These are phyloP conservation scores for Sylvia atricapilla DNA, from an alignment of 2,113 vertebrate species.

Conservation along the genomic window DNA sequence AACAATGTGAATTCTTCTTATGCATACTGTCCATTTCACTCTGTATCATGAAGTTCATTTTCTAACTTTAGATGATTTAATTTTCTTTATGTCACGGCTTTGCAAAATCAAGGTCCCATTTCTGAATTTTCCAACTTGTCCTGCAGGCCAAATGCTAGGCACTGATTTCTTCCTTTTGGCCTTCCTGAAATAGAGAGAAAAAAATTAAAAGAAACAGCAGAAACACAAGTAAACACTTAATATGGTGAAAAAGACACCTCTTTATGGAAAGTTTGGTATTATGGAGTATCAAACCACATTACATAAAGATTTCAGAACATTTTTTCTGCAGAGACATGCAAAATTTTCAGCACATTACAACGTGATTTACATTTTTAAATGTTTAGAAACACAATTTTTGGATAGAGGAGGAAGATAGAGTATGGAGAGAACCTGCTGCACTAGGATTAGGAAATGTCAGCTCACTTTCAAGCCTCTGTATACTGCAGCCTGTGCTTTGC, in stretches of 20 bases:
- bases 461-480: background rate
- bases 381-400: background rate
- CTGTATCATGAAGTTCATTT: conserved; percentile 57
- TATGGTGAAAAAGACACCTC: background rate
- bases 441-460: background rate
- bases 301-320: background rate
- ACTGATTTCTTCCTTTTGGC: conserved; percentile 73
- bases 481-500: background rate
- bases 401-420: background rate
- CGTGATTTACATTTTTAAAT: background rate
- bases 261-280: background rate
- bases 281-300: background rate
- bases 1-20: background rate
- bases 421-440: background rate
- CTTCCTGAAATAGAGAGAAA: conserved; percentile 63
- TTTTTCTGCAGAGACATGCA: background rate
- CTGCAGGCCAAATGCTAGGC: conserved; percentile 74
- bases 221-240: background rate
- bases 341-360: background rate
- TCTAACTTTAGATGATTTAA: conserved; percentile 79
- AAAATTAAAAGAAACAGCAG: background rate
- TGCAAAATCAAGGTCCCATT: conserved; percentile 89
- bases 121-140: conserved; percentile 91
- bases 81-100: conserved; percentile 84
- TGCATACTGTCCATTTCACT: background rate